phyloP scores from a whole-genome alignment of 2,113 vertebrate species.

The Vicugna pacos region DNA sequence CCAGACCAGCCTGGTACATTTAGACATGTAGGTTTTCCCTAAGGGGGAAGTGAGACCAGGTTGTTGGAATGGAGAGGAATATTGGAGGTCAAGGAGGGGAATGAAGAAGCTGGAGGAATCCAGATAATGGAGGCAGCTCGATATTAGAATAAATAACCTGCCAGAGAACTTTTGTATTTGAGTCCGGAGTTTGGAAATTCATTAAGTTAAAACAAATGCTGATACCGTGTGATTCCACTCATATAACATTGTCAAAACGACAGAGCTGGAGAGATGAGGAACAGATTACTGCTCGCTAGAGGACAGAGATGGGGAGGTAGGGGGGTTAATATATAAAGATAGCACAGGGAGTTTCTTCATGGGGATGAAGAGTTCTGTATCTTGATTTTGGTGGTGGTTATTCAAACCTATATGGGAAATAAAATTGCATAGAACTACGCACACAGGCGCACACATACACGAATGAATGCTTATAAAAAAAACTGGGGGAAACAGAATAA shows the following conservation, averaged over 20 bases:
- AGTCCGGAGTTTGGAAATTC: conserved; percentile 22
- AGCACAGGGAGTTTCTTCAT: neutral
- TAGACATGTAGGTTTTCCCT: conserved; percentile 44
- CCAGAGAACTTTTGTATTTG: conserved; percentile 3
- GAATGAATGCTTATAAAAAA: neutral
- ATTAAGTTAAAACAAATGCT: conserved; percentile 3
- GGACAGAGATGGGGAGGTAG: neutral
- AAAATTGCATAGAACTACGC: neutral
- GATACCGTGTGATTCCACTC: neutral
- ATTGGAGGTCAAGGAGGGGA: neutral
- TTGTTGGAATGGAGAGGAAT: neutral
- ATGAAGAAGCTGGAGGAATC: neutral
- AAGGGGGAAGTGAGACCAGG: conserved; percentile 8
- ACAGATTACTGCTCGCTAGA: neutral
- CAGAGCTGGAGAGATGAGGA: neutral
- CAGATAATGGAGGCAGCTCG: neutral
- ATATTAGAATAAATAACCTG: neutral
- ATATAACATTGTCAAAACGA: neutral
- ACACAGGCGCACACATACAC: neutral
- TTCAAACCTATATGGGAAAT: neutral
- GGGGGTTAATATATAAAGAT: neutral
- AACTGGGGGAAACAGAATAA: neutral
- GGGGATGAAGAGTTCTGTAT: neutral
- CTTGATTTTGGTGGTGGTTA: neutral
- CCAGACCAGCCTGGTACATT: conserved; percentile 58